These are phyloP conservation scores for Chaetodon trifascialis DNA, from an alignment of 2,113 vertebrate genomes.

Conservation along the genomic window DNA sequence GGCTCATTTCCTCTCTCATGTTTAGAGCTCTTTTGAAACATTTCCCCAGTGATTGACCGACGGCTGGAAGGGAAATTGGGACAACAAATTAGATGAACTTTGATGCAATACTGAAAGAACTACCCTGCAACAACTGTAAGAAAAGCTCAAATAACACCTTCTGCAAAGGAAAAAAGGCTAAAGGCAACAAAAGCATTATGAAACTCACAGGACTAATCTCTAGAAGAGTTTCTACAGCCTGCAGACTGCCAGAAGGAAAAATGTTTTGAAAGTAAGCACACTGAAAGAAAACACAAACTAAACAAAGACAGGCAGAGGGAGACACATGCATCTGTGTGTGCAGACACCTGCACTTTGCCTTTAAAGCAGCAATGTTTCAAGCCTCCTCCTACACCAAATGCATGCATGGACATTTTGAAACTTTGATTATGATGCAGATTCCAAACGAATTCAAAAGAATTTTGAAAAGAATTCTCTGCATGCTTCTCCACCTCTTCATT, in stretches of 20 bases:
- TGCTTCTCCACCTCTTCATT: neutral
- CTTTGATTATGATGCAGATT: neutral
- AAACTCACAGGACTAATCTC: conserved; percentile 55
- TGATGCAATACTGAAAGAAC: conserved; percentile 45
- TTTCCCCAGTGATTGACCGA: conserved; percentile 58
- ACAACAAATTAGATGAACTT: conserved; percentile 61
- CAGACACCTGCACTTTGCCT: conserved; percentile 11
- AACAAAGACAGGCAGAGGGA: conserved; percentile 24
- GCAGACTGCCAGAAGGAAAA: conserved; percentile 46
- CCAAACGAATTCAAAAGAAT: neutral
- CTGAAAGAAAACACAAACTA: conserved; percentile 33
- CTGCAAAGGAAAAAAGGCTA: conserved; percentile 25
- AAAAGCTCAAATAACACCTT: conserved; percentile 43
- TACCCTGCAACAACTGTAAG: conserved; percentile 49
- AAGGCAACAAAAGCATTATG: conserved; percentile 43
- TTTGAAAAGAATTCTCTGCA: neutral
- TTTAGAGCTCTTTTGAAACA: conserved; percentile 47
- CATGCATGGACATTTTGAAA: neutral
- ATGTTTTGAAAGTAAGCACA: conserved; percentile 40
- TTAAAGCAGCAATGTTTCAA: conserved; percentile 5
- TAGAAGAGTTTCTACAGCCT: conserved; percentile 52
- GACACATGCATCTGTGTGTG: neutral
- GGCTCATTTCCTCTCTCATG: conserved; percentile 60
- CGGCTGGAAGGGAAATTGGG: conserved; percentile 54
- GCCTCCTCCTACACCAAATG: neutral